Percentiles rank a stretch among this genome's conserved stretches.
Evolutionary conservation across 1,140 invertebrate species (phyloP).

Genomic region (Bradynema listronoti): DNA sequence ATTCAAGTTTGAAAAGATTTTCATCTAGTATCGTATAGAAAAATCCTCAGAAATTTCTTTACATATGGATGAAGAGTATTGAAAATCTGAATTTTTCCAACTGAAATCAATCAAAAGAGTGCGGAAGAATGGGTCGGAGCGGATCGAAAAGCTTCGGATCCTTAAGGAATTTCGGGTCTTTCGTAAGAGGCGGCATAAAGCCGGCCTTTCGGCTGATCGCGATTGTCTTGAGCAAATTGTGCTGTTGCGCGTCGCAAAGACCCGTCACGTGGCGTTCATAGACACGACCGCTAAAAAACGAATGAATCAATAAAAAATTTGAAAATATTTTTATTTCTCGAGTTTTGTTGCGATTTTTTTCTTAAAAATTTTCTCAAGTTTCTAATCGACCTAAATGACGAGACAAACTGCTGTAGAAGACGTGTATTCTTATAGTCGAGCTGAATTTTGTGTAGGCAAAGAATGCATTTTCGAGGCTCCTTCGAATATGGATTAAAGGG

Average conservation of each 20-base stretch:
- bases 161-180: conserved; percentile 69
- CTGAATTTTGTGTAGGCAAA: conserved; percentile 76
- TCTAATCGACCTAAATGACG: conserved; percentile 74
- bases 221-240: conserved; percentile 53
- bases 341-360: background rate
- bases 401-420: conserved; percentile 87
- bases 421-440: conserved; percentile 83
- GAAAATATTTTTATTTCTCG: background rate
- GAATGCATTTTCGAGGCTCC: conserved; percentile 69
- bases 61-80: too few species aligned
- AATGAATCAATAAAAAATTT: background rate
- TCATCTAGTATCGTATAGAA: too few species aligned
- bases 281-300: conserved; percentile 63
- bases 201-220: conserved; percentile 56
- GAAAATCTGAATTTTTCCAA: too few species aligned
- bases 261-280: conserved; percentile 85
- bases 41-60: too few species aligned
- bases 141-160: conserved; percentile 81
- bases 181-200: conserved; percentile 71
- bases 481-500: conserved; percentile 77
- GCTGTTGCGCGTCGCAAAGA: conserved; percentile 51
- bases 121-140: conserved; percentile 71
- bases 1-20: too few species aligned
- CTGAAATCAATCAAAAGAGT: conserved; percentile 61
- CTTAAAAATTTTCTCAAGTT: background rate